phyloP scores from a whole-genome alignment of 2,113 vertebrate species.

The Anolis carolinensis region DNA sequence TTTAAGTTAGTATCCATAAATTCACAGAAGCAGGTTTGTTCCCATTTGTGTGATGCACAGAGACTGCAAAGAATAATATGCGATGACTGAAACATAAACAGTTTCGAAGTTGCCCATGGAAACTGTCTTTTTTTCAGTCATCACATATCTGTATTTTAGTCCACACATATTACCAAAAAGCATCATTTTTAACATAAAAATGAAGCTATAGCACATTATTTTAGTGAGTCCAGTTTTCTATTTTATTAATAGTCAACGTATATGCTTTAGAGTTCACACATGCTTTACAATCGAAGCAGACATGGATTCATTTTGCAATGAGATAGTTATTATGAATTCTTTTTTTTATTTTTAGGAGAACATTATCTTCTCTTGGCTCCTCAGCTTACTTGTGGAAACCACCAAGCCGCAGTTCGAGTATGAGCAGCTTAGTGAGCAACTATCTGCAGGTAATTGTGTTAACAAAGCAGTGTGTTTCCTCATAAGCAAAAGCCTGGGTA shows the following conservation, averaged over 20 bases:
- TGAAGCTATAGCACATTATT: background rate
- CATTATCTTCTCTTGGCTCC: constrained; percentile 77
- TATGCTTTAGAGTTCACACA: background rate
- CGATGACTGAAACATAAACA: no score
- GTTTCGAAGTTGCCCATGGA: background rate
- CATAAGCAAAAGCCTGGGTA: background rate
- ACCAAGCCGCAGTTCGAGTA: constrained; percentile 93
- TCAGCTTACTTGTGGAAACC: constrained; percentile 85
- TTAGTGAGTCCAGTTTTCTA: background rate
- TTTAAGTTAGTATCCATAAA: background rate
- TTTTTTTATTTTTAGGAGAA: constrained; percentile 79
- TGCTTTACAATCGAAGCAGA: background rate
- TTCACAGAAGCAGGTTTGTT: background rate
- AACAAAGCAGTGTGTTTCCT: constrained; percentile 9
- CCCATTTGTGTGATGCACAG: no score
- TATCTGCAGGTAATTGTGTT: constrained; percentile 85
- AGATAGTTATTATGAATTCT: background rate
- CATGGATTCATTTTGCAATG: background rate
- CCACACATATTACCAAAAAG: no score
- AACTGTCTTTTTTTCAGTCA: no score
- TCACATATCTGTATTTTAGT: no score
- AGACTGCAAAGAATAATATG: background rate
- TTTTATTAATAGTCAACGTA: background rate
- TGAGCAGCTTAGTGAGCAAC: constrained; percentile 90
- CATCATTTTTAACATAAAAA: background rate